Base-by-base conservation (phyloP, 2,113 vertebrate genomes). In the Cygnus buccinator region DNA sequence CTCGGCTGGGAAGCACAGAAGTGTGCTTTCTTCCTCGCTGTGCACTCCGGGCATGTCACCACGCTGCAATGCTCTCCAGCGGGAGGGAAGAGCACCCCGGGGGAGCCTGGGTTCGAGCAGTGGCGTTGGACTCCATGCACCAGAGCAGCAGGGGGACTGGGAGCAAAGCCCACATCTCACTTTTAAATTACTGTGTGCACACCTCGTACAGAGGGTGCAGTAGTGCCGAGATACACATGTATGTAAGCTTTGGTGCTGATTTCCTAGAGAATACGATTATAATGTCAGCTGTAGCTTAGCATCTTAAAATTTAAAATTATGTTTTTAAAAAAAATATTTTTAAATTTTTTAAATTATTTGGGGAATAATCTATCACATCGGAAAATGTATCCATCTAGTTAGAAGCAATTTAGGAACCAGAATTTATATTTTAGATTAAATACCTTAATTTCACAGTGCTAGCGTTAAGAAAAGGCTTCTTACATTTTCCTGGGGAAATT, bases 81-180 rank as follows among this genome's bases (percentile, higher is more conserved):
- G 2, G 54, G 22, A 1, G 23, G 65, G 43, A 52, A 22, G 2
- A 3, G 3, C 52, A 14, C 26, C 21, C 57, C 0, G 3, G 71
- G 43, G 31, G 7, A 43, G 52, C 1, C 15, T 0, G 13, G 18
- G 11, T 33, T 5, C 2, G 39, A 57, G 85, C 31, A 22, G 46
- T 7, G 46, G 28, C 7, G 52, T 48, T 43, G 55, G 11, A 23
- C 61, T 61, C 77, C 61, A 23, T 52, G 46, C 54, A 54, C 70
- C 1, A 2, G 52, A 84, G 89, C 90, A 91, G 61, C 68, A 29
- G 73, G 59, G 68, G 26, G 84, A 96, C 77, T 84, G 91, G 81
- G 86, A 80, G 72, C 39, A 78, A 84, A 87, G 43, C 93, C 93
- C 94, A 93, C 11, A 29, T 33, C 77, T 96, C 68, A 73, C 48